Evolutionary conservation across 2,113 vertebrate genomes (phyloP).

Genomic region (Aspidoscelis tigris): DNA sequence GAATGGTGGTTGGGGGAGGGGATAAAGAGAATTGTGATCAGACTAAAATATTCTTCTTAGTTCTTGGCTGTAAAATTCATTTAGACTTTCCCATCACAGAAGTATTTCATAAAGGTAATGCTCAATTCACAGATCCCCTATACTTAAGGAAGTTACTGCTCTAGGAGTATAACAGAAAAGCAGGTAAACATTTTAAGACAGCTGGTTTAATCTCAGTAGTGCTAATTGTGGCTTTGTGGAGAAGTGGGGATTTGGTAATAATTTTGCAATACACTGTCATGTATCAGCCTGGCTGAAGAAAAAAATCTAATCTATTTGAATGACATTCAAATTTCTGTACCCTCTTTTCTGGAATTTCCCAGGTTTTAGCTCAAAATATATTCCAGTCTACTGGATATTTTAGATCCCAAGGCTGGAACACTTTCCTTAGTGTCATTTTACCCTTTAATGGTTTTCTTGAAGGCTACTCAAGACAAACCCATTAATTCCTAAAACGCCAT

Average conservation of each 20-base stretch:
- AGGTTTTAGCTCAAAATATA: not conserved
- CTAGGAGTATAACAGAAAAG: not conserved
- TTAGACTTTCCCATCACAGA: not conserved
- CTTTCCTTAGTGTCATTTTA: conserved; percentile 25
- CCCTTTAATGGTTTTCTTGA: not conserved
- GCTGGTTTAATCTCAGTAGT: accelerated
- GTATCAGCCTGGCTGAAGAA: not conserved
- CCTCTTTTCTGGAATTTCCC: not conserved
- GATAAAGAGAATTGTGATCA: not conserved
- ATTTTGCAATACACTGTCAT: conserved; percentile 17
- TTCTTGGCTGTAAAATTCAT: not conserved
- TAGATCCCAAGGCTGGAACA: not conserved
- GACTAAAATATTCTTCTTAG: not conserved
- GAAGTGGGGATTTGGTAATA: not conserved
- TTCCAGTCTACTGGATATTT: not conserved
- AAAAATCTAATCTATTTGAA: not conserved
- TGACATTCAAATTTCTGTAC: not conserved
- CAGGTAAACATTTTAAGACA: accelerated
- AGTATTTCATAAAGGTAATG: conserved; percentile 1
- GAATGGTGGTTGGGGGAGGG: too few species aligned
- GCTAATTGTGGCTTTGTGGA: not conserved
- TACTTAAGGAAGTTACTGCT: conserved; percentile 32
- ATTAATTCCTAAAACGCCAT: not conserved
- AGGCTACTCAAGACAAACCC: conserved; percentile 20
- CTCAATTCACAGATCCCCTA: not conserved